Base-by-base conservation (phyloP, 2,888 invertebrate species). In the Osmoderma eremita region DNA sequence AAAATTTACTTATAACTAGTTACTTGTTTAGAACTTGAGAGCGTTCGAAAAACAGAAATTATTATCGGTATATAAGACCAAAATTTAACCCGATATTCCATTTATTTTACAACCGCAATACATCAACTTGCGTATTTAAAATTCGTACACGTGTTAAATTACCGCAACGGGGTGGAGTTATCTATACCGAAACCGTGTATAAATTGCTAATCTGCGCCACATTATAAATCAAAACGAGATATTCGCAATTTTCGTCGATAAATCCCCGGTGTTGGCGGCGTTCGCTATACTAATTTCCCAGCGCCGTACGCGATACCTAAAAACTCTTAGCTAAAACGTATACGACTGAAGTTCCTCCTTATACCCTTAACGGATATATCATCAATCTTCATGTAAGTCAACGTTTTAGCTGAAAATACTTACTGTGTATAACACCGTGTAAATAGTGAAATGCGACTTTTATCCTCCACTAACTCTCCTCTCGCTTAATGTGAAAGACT, bases 381-480 rank as follows among this genome's bases (percentile, higher is more conserved):
- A 13, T 51, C 24, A 51, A 51, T 51, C 50, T 50, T 51, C 20
- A 51, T 50, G n/a, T 30, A 51, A n/a, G 24, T 51, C 50, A 30
- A 13, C 50, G 50, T 22, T 20, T 50, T 51, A 51, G 24, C 50
- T 30, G 48, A 17, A 48, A 12, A 8, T 48, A 48, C 48, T 30
- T 30, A 30, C 30, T 30, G 30, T 30, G 30, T 30, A 6, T 10
- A 8, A 30, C 6, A 10, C 6, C 30, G 30, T 30, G 30, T 30
- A 30, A 1, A 10, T 30, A 30, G 30, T 30, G 6, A 30, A 30
- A 10, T 30, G 10, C 42, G 13, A 13, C 17, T 1, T 42, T 12
- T 17, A 42, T 42, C 12, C 42, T 17, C 42, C 42, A 13, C 15
- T 15, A 17, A 13, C 15, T 42, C n/a, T 15, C 3, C 12, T 5